phyloP scores from a whole-genome alignment of 92 coral and sea anemone species.

The Isaurus tuberculatus region DNA sequence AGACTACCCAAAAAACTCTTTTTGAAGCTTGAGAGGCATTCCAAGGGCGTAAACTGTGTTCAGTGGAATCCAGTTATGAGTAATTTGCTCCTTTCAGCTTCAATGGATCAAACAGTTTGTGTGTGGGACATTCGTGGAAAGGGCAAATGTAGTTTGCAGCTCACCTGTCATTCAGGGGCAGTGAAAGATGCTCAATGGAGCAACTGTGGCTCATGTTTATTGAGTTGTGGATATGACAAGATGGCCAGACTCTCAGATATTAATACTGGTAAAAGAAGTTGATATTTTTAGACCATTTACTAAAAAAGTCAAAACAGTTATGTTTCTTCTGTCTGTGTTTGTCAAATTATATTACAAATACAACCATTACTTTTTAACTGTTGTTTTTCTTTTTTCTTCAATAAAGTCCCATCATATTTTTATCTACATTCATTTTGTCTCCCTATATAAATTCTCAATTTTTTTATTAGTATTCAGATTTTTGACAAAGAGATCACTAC shows the following conservation, averaged over 20 bases:
- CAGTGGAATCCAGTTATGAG: constrained; percentile 74
- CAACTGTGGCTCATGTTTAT: constrained; percentile 72
- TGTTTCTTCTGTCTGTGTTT: too few relatives aligned
- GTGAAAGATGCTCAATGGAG: constrained; percentile 93
- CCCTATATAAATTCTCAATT: too few relatives aligned
- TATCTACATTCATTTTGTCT: too few relatives aligned
- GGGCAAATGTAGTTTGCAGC: constrained; percentile 59
- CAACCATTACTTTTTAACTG: too few relatives aligned
- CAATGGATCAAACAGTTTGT: constrained; percentile 84
- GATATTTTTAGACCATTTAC: background rate
- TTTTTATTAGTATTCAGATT: too few relatives aligned
- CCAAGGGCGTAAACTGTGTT: constrained; percentile 75
- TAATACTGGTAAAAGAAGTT: constrained; percentile 66
- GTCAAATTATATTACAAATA: too few relatives aligned
- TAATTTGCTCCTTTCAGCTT: constrained; percentile 82
- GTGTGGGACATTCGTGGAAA: constrained; percentile 80
- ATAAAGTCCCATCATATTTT: too few relatives aligned
- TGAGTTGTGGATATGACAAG: constrained; percentile 96
- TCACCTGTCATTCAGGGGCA: constrained; percentile 76
- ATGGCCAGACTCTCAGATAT: constrained; percentile 77
- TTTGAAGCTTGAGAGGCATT: constrained; percentile 70
- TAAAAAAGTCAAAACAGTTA: too few relatives aligned
- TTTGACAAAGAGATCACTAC: too few relatives aligned
- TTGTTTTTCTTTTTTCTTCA: too few relatives aligned
- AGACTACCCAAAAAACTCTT: constrained; percentile 65